These are phyloP conservation scores for Leucophora obtusa DNA, from an alignment of 2,888 invertebrate genomes.

Conservation along the genomic window DNA sequence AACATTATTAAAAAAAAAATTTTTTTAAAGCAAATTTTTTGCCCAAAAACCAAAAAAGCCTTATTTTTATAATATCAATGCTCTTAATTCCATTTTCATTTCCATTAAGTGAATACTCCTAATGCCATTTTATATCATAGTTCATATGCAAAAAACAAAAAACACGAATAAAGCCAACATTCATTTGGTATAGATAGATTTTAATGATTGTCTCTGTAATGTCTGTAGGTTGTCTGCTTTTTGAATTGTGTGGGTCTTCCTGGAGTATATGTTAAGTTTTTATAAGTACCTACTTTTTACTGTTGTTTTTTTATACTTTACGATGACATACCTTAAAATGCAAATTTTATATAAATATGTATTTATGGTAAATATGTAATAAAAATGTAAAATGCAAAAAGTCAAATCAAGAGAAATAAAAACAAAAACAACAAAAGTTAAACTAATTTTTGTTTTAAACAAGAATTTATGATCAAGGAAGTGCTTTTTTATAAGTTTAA, in stretches of 20 bases:
- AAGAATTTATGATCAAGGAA: neutral
- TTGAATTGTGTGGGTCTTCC: constrained; percentile 48
- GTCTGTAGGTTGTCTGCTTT: constrained; percentile 45
- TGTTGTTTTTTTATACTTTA: constrained; percentile 17
- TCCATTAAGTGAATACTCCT: neutral
- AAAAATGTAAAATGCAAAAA: neutral
- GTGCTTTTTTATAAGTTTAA: neutral
- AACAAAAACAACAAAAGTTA: neutral
- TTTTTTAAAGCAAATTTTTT: no score
- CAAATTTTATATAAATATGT: constrained; percentile 35
- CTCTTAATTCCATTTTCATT: no score
- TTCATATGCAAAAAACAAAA: neutral
- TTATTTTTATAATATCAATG: no score
- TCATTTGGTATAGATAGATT: constrained; percentile 7
- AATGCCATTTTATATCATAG: neutral
- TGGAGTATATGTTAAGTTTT: constrained; percentile 13
- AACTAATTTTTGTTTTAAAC: neutral
- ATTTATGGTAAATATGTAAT: constrained; percentile 36
- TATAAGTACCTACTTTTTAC: neutral
- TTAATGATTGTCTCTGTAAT: constrained; percentile 23
- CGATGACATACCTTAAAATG: constrained; percentile 50
- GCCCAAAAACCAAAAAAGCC: no score
- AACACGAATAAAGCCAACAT: neutral
- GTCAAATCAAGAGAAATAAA: neutral
- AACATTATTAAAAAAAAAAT: no score